These are phyloP conservation scores for Orycteropus afer DNA, from an alignment of 2,113 vertebrate genomes.

Conservation along the genomic window DNA sequence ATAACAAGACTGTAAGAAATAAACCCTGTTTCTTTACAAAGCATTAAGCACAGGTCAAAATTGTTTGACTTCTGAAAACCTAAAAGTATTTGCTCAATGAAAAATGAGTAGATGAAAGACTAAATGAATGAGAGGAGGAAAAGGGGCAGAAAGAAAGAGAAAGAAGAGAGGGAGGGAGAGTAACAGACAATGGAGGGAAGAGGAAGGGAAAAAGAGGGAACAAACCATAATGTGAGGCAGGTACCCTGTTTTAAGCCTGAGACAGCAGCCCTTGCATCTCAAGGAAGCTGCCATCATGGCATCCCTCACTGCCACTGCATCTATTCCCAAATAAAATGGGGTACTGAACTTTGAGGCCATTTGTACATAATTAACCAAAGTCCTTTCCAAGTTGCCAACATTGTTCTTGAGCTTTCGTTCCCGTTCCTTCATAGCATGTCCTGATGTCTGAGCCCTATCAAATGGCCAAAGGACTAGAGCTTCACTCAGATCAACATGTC, in stretches of 20 bases:
- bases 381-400: neutral
- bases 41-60: neutral
- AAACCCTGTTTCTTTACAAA: neutral
- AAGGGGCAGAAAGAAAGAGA: neutral
- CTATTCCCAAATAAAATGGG: neutral
- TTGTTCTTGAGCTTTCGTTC: neutral
- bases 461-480: neutral
- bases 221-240: neutral
- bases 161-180: neutral
- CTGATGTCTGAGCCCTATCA: neutral
- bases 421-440: neutral
- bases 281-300: fast-evolving
- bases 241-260: neutral
- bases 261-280: no score
- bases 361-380: neutral
- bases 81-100: neutral
- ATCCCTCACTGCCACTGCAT: no score
- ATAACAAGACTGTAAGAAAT: neutral
- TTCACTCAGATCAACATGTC: fast-evolving
- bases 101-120: neutral
- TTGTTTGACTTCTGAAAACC: neutral
- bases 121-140: neutral
- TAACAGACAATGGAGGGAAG: neutral
- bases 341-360: neutral
- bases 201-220: neutral